Base-by-base conservation (phyloP, 2,797 vertebrate species). In the Tolypeutes matacus region DNA sequence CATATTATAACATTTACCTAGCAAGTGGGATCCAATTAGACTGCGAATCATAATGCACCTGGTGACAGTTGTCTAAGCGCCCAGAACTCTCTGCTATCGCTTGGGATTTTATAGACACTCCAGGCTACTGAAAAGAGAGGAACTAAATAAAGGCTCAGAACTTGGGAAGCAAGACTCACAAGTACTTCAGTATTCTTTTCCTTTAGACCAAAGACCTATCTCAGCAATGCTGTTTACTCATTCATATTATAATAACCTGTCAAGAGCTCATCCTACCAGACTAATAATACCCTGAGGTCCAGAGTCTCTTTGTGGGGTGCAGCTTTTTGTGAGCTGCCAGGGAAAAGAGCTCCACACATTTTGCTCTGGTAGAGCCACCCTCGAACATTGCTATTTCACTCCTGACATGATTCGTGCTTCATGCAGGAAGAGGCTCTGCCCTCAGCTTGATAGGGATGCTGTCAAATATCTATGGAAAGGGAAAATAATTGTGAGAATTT, bases 1-100 rank as follows among this genome's bases (percentile, higher is more conserved):
- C 90, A 67, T 53, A 96, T 72, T 96, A 53, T 56, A 96, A 46
- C 42, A 69, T 94, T 94, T 95, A 87, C 51, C 78, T 62, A 89
- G 67, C n/a, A 92, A 93, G 31, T 78, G n/a, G 87, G 31, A 82
- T 81, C 58, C 86, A 64, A 92, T 86, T 94, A 85, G 67, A 82
- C 7, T 6, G 17, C 70, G 85, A 94, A n/a, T 90, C 77, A 94
- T 56, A 82, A 60, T 75, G 36, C 49, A 62, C 70, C 80, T 92
- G 64, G 20, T n/a, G 53, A 80, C 7, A 7, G 70, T 3, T 81
- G 20, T 81, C 56, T 64, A n/a, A 12, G 10, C 46, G 65, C 78
- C 58, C 7, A 3, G 25, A 46, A 13, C 34, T 84, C 86, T 77
- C 49, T 36, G 76, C 13, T 75, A 56, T 75, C 62, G 56, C 0